Evolutionary conservation across 1,140 invertebrate species (phyloP).

Genomic region (Amphibalanus amphitrite): DNA sequence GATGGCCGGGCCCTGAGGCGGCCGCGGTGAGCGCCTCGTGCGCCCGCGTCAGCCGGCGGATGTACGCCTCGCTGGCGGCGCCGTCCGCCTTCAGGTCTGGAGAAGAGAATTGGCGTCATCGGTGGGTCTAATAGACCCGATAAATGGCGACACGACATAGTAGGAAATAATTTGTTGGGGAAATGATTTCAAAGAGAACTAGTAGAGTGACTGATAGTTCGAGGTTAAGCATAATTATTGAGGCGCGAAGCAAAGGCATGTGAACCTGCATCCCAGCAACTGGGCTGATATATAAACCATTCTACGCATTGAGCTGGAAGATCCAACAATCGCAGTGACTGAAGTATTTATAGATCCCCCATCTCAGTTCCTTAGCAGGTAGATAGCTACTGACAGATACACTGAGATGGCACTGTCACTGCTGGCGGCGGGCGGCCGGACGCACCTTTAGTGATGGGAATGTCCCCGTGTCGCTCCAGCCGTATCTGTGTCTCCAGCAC

Average conservation of each 20-base stretch:
- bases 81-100: constrained; percentile 78
- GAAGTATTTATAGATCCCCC: too few species aligned
- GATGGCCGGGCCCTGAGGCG: constrained; percentile 28
- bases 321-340: too few species aligned
- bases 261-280: too few species aligned
- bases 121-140: too few species aligned
- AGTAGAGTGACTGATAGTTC: too few species aligned
- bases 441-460: constrained; percentile 60
- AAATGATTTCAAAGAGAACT: too few species aligned
- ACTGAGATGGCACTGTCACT: background rate
- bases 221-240: too few species aligned
- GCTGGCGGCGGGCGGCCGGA: constrained; percentile 13
- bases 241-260: too few species aligned
- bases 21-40: constrained; percentile 63
- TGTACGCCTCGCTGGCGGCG: constrained; percentile 67
- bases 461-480: constrained; percentile 59
- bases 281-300: too few species aligned
- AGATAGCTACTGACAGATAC: background rate
- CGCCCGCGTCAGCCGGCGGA: constrained; percentile 71
- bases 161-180: too few species aligned
- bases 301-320: too few species aligned
- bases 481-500: constrained; percentile 88
- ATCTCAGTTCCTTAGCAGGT: background rate
- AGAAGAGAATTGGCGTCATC: background rate
- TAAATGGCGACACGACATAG: too few species aligned